Percentiles rank a stretch among this genome's conserved stretches.
Evolutionary conservation across 2,113 vertebrate genomes (phyloP).

Genomic region (Alethe diademata): DNA sequence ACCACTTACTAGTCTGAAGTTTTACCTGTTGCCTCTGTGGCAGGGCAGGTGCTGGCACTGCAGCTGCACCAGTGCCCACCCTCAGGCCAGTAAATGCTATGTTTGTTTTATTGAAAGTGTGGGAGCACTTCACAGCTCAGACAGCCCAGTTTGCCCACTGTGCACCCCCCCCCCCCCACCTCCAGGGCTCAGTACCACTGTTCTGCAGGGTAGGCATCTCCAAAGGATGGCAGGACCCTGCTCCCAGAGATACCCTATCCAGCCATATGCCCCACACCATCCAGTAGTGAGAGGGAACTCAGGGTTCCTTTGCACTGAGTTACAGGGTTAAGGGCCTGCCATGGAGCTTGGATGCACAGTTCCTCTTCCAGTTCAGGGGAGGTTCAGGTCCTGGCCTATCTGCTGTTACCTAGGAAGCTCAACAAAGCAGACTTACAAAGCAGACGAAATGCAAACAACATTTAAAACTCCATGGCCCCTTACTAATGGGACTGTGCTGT

Average conservation of each 20-base stretch:
- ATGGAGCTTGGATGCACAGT: not conserved
- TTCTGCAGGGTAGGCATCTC: not conserved
- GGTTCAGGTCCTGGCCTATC: not conserved
- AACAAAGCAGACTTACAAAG: not conserved
- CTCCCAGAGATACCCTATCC: not conserved
- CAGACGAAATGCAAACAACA: not conserved
- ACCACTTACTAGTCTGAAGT: not conserved
- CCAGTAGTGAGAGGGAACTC: not conserved
- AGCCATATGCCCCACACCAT: not conserved
- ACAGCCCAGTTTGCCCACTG: not conserved
- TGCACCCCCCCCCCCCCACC: not conserved
- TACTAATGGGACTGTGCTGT: not conserved
- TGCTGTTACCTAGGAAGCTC: not conserved
- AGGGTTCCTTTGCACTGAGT: not conserved
- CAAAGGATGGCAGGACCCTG: not conserved
- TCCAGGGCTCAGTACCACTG: not conserved
- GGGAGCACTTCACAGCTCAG: not conserved
- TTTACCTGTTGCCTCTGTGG: not conserved
- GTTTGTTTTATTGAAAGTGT: not conserved
- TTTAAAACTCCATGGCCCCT: not conserved
- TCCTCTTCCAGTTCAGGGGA: not conserved
- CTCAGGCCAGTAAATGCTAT: not conserved
- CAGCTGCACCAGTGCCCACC: not conserved
- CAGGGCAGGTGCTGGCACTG: not conserved
- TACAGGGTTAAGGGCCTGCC: not conserved